Conservation (phyloP, 1,140 invertebrate species). For the Pseudachorutes palmiensis region DNA sequence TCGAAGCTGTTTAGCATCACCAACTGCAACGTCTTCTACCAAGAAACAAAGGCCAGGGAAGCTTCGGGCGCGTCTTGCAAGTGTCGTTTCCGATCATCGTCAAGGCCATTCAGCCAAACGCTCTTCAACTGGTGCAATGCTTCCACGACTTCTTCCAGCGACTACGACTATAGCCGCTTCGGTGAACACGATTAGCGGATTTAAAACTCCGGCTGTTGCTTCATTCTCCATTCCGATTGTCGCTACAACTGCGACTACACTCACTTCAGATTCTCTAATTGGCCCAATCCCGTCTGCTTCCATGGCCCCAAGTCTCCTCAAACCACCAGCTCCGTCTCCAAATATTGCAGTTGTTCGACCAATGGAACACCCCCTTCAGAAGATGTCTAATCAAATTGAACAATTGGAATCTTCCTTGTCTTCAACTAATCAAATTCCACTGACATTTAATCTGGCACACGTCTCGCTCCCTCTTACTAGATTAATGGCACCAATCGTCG, state of each 20-base stretch:
- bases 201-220: neutral
- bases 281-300: neutral
- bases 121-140: neutral
- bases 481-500: too few species aligned
- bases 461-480: too few species aligned
- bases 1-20: neutral
- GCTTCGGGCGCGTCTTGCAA: neutral
- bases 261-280: neutral
- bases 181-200: neutral
- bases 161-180: neutral
- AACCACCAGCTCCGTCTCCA: conserved; percentile 13
- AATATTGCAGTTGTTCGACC: conserved; percentile 35
- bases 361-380: conserved; percentile 33
- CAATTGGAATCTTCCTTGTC: conserved; percentile 25
- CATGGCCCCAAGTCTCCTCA: neutral
- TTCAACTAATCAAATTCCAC: neutral
- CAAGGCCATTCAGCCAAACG: neutral
- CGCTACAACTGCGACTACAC: neutral
- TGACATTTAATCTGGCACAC: neutral
- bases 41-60: neutral
- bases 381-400: conserved; percentile 29
- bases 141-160: conserved; percentile 21
- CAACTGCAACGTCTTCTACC: neutral
- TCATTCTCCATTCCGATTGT: neutral
- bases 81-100: neutral